Evolutionary conservation across 2,888 invertebrate species (phyloP), one percentile per base, ranked within the genome.

Genomic region (Hoplodrina ambigua): DNA sequence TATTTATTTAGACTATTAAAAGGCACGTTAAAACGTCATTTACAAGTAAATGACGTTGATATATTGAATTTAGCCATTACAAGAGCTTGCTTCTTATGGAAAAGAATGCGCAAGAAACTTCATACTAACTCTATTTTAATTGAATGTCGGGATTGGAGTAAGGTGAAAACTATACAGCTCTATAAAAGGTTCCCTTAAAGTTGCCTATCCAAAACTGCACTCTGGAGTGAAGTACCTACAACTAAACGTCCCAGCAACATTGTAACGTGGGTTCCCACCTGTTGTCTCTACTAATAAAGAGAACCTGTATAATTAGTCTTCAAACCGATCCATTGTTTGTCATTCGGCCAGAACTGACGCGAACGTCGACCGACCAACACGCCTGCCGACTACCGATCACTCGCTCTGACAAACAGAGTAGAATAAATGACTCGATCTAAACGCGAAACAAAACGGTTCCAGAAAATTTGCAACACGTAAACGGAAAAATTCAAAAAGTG

Each of bases 261-360:
- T 87, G 90, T 87, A 85, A 68, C 63, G 81, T 88, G 86, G 88
- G 89, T 88, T 91, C 90, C 90, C 94, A 94, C 94, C 94, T 94
- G 94, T 91, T 88, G 85, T 85, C 84, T 86, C 85, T 84, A 85
- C 89, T 87, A 87, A 86, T 85, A 85, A 89, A 87, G 84, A 86
- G 85, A 90, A 89, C 91, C 88, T 89, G 93, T 90, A 90, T 94
- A 94, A 94, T 95, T 94, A 94, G 89, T 91, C 70, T 76, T 87
- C 86, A 87, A 87, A 84, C 87, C 84, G 81, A 82, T 75, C 86
- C 87, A 94, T 94, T 94, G 94, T 95, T 94, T 94, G 94, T 94
- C 94, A 92, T 87, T 85, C 80, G 84, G 85, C 81, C 94, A 95
- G 90, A 94, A 89, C 90, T 85, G 85, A 85, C 88, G 90, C 93